Evolutionary conservation across 2,888 invertebrate species (phyloP).

Genomic region (Orchestes rusci): DNA sequence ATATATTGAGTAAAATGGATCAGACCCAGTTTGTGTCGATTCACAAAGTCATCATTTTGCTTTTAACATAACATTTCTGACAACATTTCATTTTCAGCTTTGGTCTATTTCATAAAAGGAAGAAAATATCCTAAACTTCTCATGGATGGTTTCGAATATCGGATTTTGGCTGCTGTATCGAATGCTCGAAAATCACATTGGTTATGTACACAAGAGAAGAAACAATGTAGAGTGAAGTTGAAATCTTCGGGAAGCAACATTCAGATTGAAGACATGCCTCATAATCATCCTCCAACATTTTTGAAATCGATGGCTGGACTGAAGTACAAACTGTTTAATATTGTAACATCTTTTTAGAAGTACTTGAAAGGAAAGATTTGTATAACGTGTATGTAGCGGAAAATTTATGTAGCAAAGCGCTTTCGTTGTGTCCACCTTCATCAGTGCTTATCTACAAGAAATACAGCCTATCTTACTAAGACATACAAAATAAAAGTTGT

Average conservation of each 20-base stretch:
- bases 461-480: too few relatives aligned
- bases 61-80: too few relatives aligned
- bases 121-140: slow-evolving; percentile 30
- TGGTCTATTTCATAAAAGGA: slow-evolving; percentile 28
- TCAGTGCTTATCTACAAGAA: too few relatives aligned
- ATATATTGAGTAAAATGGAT: too few relatives aligned
- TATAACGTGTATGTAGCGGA: too few relatives aligned
- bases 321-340: slow-evolving; percentile 1
- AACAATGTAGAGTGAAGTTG: slow-evolving; percentile 8
- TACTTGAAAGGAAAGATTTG: too few relatives aligned
- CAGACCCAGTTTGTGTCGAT: too few relatives aligned
- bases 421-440: too few relatives aligned
- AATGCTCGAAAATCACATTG: slow-evolving; percentile 9
- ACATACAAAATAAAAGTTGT: too few relatives aligned
- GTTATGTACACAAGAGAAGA: slow-evolving; percentile 11
- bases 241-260: slow-evolving; percentile 9
- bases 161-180: slow-evolving; percentile 17
- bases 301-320: background rate
- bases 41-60: too few relatives aligned
- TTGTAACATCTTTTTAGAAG: background rate
- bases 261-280: slow-evolving; percentile 3
- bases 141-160: slow-evolving; percentile 27
- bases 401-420: too few relatives aligned
- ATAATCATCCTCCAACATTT: slow-evolving; percentile 12
- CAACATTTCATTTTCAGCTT: slow-evolving; percentile 6